Evolutionary conservation across 2,113 vertebrate species (phyloP), one percentile per base, ranked within the genome.

Genomic region (Tautogolabrus adspersus): DNA sequence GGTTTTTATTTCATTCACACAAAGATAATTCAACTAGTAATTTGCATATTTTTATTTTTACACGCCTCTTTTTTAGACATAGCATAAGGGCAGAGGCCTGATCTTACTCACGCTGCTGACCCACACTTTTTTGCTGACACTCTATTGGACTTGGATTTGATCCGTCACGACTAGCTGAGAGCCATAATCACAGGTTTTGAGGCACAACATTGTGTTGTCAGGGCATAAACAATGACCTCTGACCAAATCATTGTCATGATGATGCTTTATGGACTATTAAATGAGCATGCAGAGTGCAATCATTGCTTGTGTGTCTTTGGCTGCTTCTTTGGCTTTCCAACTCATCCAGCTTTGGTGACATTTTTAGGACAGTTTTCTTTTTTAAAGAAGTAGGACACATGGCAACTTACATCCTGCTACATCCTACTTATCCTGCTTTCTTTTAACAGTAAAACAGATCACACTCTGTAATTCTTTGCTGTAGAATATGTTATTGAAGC

Each of bases 131-230:
- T 34, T 68, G 67, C 18, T 69, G 64, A 72, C 52, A 67, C 63
- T 65, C 10, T 6, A 10, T 34, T 56, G 56, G 54, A 22, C 23
- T 55, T 23, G 1, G 59, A 80, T 75, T 54, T 79, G 59, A 69
- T 77, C 63, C 42, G 52, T 59, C 60, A 58, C 40, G 12, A 40
- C 37, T 51, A 26, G 16, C 51, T 59, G n/a, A 72, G 15, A 12
- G 10, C 30, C 8, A n/a, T 63, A 57, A 68, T 71, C 66, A 67
- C 10, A 63, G 12, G 38, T 72, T 56, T 55, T 79, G 61, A 72
- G 49, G 34, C 18, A 71, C 56, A 64, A 52, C 49, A 52, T 83
- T 56, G 40, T 68, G 63, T 58, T 81, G 72, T 79, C 57, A 70
- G 58, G 61, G 46, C n/a, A 57, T 85, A 67, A 77, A 72, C 19